Base-by-base conservation (phyloP, 2,113 vertebrate species). In the Excalfactoria chinensis region DNA sequence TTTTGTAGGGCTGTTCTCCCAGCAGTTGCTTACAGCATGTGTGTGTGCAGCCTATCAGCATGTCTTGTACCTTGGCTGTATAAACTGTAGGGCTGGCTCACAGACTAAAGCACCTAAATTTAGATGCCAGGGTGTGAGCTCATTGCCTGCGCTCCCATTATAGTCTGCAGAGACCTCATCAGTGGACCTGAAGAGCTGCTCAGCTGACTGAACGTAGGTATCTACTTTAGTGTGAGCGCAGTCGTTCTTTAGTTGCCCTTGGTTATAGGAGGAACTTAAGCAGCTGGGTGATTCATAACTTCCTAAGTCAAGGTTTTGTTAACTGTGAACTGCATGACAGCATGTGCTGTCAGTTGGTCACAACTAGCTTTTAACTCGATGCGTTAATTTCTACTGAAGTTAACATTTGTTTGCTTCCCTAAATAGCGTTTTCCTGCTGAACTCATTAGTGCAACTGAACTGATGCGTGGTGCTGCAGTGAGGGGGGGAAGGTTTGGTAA, bases 101-200 rank as follows among this genome's bases (percentile, higher is more conserved):
- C 68, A 84, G 90, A 34, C 75, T 60, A 8, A 14, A 71, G 79
- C 79, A 80, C 88, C 95, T 96, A 95, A 95, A 94, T 95, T 94
- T 96, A 95, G 95, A 93, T 93, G 85, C 79, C 79, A 91, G 74
- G 25, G 41, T 89, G 85, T 95, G 94, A 95, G 88, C 90, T 94
- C 93, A 86, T 91, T 88, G 88, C 94, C 56, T 88, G 25, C 2
- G 2, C 64, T 95, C 79, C 75, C 32, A 2, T 93, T 93, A 91
- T 37, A 63, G 90, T 74, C 71, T 85, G 68, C 28, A 16, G 78
- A 80, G 82, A 76, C 23, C 48, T 16, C n/a, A 53, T 34, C 93
- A 63, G 55, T 85, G 78, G 72, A 83, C 60, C 51, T 80, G 92
- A 88, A 83, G 88, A 85, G 22, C 49, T 49, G 46, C 58, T 93